Base-by-base conservation (phyloP, 2,113 vertebrate genomes). In the Sebastes fasciatus region DNA sequence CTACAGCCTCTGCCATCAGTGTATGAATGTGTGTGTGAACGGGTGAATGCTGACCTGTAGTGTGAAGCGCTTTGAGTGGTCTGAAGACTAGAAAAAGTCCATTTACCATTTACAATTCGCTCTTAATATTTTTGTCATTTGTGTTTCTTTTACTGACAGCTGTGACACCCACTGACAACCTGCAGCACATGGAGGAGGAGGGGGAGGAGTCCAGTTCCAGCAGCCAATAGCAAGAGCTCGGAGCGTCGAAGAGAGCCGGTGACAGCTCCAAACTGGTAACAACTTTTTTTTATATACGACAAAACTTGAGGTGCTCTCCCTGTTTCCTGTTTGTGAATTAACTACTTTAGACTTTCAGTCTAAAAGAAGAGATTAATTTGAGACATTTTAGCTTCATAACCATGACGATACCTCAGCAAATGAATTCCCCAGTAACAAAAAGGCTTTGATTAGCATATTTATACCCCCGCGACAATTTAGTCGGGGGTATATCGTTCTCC, bases 161-260 rank as follows among this genome's bases (percentile, higher is more conserved):
- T 65, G 78, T 82, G 66, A 82, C 4, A 1, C 63, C 79, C 0
- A 45, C 74, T 80, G 86, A 80, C 16, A 76, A 55, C 79, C 84
- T 74, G 75, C 71, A 90, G 74, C 62, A 81, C 17, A 66, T 82
- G 40, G 69, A 64, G n/a, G 74, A 73, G 74, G 23, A 42, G 46
- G 1, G 34, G 34, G 65, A 72, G 42, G 17, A 0, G 1, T 40
- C 73, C 58, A 67, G 2, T 23, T 63, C 70, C 51, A 43, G 58
- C 70, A 84, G 74, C 57, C 62, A 71, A 43, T 51, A 69, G 21
- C 6, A 0, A 43, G 43, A 34, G 11, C 7, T 58, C 11, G 26
- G 48, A 34, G 26, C n/a, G 55, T 17, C 42, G 23, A 17, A 10
- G 51, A 11, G 52, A 6, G 9, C 26, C 49, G 76, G 40, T 14